Conservation (phyloP, 1,140 invertebrate species). For the Drosophila kikkawai region DNA sequence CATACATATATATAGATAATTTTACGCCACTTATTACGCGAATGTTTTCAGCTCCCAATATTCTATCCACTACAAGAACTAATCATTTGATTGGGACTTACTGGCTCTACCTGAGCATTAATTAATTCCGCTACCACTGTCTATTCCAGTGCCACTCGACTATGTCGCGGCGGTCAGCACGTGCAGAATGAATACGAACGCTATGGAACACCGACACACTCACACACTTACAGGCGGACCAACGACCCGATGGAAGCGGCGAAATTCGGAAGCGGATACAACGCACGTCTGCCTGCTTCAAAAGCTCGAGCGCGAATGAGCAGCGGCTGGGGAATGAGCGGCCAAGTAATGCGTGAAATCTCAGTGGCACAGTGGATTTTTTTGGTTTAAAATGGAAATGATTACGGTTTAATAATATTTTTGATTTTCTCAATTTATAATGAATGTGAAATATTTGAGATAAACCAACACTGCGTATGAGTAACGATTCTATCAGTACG, state of each 20-base stretch:
- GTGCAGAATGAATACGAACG: constrained; percentile 34
- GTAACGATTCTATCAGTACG: neutral
- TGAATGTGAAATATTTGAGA: neutral
- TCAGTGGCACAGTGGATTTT: neutral
- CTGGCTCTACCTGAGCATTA: constrained; percentile 27
- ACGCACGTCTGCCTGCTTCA: constrained; percentile 10
- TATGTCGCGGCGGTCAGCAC: constrained; percentile 13
- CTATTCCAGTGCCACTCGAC: constrained; percentile 15
- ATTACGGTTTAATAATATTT: neutral
- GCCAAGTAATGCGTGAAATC: constrained; percentile 21
- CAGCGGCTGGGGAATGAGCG: neutral
- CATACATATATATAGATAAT: constrained; percentile 12
- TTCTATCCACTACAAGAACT: constrained; percentile 5
- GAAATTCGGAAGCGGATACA: neutral
- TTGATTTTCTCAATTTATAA: no score
- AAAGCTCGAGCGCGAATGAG: constrained; percentile 15
- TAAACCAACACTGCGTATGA: constrained; percentile 6
- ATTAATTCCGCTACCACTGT: constrained; percentile 7
- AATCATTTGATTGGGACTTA: constrained; percentile 32
- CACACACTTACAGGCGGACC: neutral
- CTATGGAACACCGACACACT: neutral
- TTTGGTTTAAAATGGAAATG: neutral
- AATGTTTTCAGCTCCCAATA: neutral
- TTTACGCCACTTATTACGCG: constrained; percentile 34
- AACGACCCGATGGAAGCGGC: constrained; percentile 12